phyloP scores from a whole-genome alignment of 2,888 invertebrate species.

The Nowickia ferox region DNA sequence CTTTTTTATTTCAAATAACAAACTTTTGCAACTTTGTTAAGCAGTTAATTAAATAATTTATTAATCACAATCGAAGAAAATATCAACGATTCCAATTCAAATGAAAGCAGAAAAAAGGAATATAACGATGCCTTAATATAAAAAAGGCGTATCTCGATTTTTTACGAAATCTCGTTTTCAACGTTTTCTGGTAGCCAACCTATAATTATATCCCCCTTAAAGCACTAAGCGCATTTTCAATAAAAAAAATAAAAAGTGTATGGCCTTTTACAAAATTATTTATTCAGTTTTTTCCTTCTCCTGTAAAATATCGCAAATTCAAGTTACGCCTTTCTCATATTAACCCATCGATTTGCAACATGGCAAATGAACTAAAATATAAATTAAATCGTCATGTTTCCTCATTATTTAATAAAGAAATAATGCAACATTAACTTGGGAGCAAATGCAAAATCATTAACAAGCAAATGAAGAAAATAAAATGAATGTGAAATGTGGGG shows the following conservation, averaged over 20 bases:
- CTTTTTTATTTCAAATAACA: not conserved
- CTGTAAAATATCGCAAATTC: too few relatives aligned
- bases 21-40: not conserved
- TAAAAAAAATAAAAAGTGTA: conserved; percentile 9
- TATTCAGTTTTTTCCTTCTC: too few relatives aligned
- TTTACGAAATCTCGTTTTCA: too few relatives aligned
- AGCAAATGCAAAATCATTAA: conserved; percentile 24
- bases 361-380: conserved; percentile 35
- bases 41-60: conserved; percentile 19
- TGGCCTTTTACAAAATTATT: too few relatives aligned
- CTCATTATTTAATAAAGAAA: conserved; percentile 53
- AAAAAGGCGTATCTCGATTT: too few relatives aligned
- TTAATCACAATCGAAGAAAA: conserved; percentile 52
- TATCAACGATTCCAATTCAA: conserved; percentile 41
- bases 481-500: conserved; percentile 8
- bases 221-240: too few relatives aligned
- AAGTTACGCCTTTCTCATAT: too few relatives aligned
- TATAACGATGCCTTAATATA: too few relatives aligned
- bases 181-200: too few relatives aligned
- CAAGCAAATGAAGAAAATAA: conserved; percentile 24
- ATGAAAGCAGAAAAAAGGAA: too few relatives aligned
- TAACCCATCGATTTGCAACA: too few relatives aligned
- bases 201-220: too few relatives aligned
- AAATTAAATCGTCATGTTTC: conserved; percentile 55
- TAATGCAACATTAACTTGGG: not conserved